Evolutionary conservation across 2,888 invertebrate species (phyloP).

Genomic region (Tuta absoluta): DNA sequence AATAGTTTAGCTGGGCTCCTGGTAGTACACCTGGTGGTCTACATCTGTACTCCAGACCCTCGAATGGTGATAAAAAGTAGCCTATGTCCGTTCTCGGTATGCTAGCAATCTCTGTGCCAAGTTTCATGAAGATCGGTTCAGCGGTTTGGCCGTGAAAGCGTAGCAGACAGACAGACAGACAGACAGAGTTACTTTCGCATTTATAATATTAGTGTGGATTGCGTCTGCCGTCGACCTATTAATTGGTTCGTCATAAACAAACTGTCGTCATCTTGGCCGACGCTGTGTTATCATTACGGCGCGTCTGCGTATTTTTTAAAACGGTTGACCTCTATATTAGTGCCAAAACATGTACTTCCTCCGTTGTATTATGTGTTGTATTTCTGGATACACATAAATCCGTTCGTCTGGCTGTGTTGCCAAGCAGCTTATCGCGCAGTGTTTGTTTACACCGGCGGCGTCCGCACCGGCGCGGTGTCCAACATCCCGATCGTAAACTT

Average conservation of each 20-base stretch:
- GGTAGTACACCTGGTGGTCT: too few species aligned
- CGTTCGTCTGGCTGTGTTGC: slow-evolving; percentile 50
- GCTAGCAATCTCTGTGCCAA: too few species aligned
- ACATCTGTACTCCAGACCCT: too few species aligned
- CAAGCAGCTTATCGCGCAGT: slow-evolving; percentile 58
- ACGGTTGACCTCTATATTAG: slow-evolving; percentile 41
- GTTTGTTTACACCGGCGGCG: slow-evolving; percentile 62
- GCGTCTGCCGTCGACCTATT: background rate
- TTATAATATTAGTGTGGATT: too few species aligned
- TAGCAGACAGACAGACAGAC: too few species aligned
- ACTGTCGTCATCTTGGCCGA: slow-evolving; percentile 27
- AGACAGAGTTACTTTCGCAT: too few species aligned
- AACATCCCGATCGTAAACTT: slow-evolving; percentile 48
- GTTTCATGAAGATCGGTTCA: too few species aligned
- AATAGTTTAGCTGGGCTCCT: too few species aligned
- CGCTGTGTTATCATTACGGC: slow-evolving; percentile 31
- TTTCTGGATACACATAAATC: slow-evolving; percentile 47
- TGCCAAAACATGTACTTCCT: slow-evolving; percentile 38
- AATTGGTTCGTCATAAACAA: background rate
- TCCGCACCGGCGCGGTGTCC: slow-evolving; percentile 40
- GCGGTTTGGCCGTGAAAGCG: too few species aligned
- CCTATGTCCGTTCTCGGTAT: too few species aligned
- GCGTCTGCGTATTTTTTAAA: slow-evolving; percentile 23
- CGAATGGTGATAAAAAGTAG: too few species aligned
- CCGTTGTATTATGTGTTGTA: slow-evolving; percentile 42